Conservation (phyloP, 1,140 invertebrate genomes). For the Cydia amplana region DNA sequence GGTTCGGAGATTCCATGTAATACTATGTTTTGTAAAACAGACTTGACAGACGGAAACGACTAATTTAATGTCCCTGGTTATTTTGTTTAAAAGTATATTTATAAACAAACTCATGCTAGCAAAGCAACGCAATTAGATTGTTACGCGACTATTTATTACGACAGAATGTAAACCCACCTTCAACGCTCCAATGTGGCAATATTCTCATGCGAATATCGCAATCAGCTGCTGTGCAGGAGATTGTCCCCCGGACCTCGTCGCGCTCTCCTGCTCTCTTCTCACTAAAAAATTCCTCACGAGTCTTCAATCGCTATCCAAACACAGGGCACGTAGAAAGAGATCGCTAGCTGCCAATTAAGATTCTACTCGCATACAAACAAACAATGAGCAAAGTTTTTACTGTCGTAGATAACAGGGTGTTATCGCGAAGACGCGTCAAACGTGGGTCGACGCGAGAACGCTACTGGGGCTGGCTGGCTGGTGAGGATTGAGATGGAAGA, state of each 20-base stretch:
- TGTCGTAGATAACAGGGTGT: neutral
- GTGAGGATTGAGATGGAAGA: neutral
- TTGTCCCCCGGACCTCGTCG: neutral
- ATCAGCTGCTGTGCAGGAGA: neutral
- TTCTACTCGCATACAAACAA: conserved; percentile 1
- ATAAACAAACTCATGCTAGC: neutral
- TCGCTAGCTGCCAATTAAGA: neutral
- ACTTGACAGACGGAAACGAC: too few relatives aligned
- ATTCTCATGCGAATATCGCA: neutral
- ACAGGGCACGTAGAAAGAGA: neutral
- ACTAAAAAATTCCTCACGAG: neutral
- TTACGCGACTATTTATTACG: neutral
- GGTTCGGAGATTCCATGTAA: neutral
- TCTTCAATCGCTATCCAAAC: neutral
- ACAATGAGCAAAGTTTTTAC: conserved; percentile 3
- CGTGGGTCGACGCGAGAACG: neutral
- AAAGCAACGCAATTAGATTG: neutral
- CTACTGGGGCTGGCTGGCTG: neutral
- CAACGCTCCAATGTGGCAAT: neutral
- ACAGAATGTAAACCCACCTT: conserved; percentile 1
- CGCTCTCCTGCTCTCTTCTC: conserved; percentile 4
- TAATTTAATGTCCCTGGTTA: too few relatives aligned
- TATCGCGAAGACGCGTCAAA: neutral
- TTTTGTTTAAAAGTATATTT: neutral
- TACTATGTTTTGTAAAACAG: neutral